phyloP scores from a whole-genome alignment of 2,113 vertebrate genomes.

The Morone saxatilis region DNA sequence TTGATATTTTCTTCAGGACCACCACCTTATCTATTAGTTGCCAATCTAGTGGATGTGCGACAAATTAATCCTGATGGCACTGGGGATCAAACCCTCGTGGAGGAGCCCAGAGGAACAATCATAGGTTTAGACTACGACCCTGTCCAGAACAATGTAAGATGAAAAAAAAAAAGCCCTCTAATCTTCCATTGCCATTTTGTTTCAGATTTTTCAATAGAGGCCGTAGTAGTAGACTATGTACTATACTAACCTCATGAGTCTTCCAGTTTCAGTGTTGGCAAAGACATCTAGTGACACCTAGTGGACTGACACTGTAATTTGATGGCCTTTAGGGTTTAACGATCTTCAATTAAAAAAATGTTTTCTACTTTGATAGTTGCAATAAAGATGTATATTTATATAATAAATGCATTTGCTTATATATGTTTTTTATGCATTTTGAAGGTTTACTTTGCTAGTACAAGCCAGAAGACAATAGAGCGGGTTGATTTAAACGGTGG shows the following conservation, averaged over 20 bases:
- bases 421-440: background rate
- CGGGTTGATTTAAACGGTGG: constrained; percentile 88
- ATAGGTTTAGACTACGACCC: constrained; percentile 93
- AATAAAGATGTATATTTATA: background rate
- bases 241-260: background rate
- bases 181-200: background rate
- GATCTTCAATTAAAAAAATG: background rate
- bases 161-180: background rate
- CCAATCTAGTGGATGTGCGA: constrained; percentile 88
- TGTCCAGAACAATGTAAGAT: constrained; percentile 88
- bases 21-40: constrained; percentile 88
- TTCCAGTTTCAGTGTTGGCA: background rate
- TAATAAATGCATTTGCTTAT: background rate
- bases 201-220: background rate
- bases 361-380: background rate
- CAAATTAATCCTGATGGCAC: constrained; percentile 88
- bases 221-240: background rate
- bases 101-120: constrained; percentile 88
- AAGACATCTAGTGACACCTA: constrained; percentile 43
- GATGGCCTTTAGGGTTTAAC: background rate
- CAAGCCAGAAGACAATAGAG: constrained; percentile 88
- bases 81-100: constrained; percentile 84
- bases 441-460: constrained; percentile 92
- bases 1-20: constrained; percentile 82
- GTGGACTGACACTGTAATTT: constrained; percentile 48